Percentiles rank a stretch among this genome's conserved stretches.
These are phyloP conservation scores for Toxotes lorentzi DNA, from an alignment of 2,797 vertebrate species.

Conservation along the genomic window DNA sequence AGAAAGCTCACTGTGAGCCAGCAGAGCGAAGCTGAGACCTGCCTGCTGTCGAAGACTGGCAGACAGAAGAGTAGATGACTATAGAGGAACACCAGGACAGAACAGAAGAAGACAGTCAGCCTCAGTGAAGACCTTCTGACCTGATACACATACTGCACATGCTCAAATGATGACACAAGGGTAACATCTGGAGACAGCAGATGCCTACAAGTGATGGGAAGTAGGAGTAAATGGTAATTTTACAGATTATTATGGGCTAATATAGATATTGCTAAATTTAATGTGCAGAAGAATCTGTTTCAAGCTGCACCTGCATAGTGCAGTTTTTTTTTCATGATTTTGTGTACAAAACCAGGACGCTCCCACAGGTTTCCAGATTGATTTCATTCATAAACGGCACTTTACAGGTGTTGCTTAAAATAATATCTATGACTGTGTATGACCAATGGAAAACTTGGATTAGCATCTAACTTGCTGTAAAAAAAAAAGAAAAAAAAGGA, in stretches of 20 bases:
- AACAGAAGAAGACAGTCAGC: slow-evolving; percentile 72
- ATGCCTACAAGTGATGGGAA: background rate
- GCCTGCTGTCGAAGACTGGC: slow-evolving; percentile 83
- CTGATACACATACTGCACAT: slow-evolving; percentile 28
- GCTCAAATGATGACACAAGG: slow-evolving; percentile 17
- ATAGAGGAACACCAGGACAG: slow-evolving; percentile 69
- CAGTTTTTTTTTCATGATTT: background rate
- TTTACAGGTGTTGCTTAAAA: background rate
- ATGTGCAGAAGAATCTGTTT: background rate
- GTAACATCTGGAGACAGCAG: slow-evolving; percentile 20
- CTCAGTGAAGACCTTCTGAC: slow-evolving; percentile 44
- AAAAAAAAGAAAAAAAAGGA: no score
- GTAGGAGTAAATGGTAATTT: background rate
- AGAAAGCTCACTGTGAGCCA: slow-evolving; percentile 58
- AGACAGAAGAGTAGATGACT: slow-evolving; percentile 82
- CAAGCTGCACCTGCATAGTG: background rate
- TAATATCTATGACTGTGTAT: background rate
- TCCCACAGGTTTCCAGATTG: background rate
- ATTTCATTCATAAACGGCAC: background rate
- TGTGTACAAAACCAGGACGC: background rate
- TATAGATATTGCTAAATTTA: slow-evolving; percentile 3
- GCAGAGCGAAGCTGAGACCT: slow-evolving; percentile 73
- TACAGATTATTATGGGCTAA: background rate
- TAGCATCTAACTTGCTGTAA: background rate
- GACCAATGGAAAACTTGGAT: background rate